Base-by-base conservation (phyloP, 1,140 invertebrate species). In the Drosophila funebris region DNA sequence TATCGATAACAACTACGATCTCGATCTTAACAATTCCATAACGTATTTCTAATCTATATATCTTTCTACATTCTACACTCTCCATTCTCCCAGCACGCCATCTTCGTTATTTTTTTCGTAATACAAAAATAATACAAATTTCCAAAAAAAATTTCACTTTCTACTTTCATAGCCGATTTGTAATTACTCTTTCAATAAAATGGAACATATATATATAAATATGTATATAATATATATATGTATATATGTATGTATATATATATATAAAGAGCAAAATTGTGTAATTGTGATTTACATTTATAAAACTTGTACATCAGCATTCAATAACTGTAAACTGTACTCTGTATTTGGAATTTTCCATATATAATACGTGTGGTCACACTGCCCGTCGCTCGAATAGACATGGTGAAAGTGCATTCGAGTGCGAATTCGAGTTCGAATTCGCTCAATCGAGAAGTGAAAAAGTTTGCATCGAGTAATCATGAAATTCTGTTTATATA, bases 91-190 rank as follows among this genome's bases (percentile, higher is more conserved):
- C 11, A 3, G 1, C 3, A 13, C 33, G 2, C 16, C n/a, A 46
- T 44, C 48, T 61, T 16, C 58, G 11, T 7, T 22, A 46, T 61
- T 31, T 33, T 36, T 60, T 18, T 41, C 27, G n/a, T 46, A 13
- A 50, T 61, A 61, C 58, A 61, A 61, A 61, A 61, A 61, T 61
- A 61, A 20, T 48, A n/a, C 13, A 27, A 60, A 61, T n/a, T n/a
- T n/a, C n/a, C n/a, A 48, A 48, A 60, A 61, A 33, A 48, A 61
- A 61, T 24, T 50, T 50, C 58, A 43, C 53, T 37, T 27, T 61
- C 58, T 50, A 61, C 58, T 36, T 50, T 8, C 44, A 36, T 60
- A 60, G 27, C 43, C 41, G 16, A 50, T 37, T 61, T 61, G 18
- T 14, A 24, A 31, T 61, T 27, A 16, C 9, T 37, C 58, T 39